Percentiles rank a stretch among this genome's conserved stretches.
Conservation (phyloP, 2,888 invertebrate genomes). For the Zygaena filipendulae region DNA sequence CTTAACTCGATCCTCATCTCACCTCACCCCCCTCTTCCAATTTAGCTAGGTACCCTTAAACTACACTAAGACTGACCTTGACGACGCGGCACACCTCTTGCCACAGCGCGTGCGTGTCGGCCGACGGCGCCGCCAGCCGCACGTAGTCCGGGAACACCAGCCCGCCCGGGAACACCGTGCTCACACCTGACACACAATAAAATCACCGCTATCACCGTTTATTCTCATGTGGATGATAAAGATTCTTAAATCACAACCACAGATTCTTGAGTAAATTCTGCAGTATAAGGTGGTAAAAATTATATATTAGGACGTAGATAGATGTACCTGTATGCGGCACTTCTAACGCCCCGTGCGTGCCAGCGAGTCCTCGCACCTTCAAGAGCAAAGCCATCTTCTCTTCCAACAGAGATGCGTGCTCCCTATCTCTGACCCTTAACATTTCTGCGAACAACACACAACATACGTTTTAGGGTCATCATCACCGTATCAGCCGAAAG, state of each 20-base stretch:
- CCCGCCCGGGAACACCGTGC: slow-evolving; percentile 59
- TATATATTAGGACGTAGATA: background rate
- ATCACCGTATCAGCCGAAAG: too few relatives aligned
- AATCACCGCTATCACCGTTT: too few relatives aligned
- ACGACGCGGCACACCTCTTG: slow-evolving; percentile 83
- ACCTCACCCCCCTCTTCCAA: too few relatives aligned
- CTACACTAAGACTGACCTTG: too few relatives aligned
- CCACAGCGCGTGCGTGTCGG: slow-evolving; percentile 83
- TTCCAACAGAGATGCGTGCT: slow-evolving; percentile 86
- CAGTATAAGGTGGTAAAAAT: slow-evolving; percentile 6
- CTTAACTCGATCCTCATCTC: too few relatives aligned
- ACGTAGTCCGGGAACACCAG: slow-evolving; percentile 77
- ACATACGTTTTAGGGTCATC: too few relatives aligned
- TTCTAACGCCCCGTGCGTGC: slow-evolving; percentile 41
- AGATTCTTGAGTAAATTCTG: too few relatives aligned
- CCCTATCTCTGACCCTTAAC: slow-evolving; percentile 87
- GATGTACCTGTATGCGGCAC: slow-evolving; percentile 40
- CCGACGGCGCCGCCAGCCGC: slow-evolving; percentile 79
- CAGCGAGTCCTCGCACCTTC: slow-evolving; percentile 77
- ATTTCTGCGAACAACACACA: slow-evolving; percentile 72
- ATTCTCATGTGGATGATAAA: too few relatives aligned
- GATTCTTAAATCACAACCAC: too few relatives aligned
- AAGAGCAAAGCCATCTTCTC: slow-evolving; percentile 90
- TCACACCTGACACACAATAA: slow-evolving; percentile 26
- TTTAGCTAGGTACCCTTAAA: too few relatives aligned